Percentiles rank a stretch among this genome's conserved stretches.
Evolutionary conservation across 2,888 invertebrate genomes (phyloP).

Genomic region (Acanthacorydalis orientalis): DNA sequence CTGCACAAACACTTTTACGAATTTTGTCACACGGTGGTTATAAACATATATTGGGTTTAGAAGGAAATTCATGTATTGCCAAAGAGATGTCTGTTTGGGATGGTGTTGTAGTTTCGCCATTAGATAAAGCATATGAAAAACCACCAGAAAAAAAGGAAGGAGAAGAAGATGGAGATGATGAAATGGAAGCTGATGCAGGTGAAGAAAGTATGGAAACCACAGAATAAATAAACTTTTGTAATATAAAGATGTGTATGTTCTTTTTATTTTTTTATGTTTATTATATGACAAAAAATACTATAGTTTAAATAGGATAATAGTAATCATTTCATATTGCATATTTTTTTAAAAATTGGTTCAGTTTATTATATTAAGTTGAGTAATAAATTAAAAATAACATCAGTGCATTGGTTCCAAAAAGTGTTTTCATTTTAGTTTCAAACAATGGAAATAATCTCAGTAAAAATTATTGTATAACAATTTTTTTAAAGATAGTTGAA

Average conservation of each 20-base stretch:
- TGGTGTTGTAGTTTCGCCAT: slow-evolving; percentile 86
- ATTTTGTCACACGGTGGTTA: slow-evolving; percentile 88
- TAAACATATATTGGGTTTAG: slow-evolving; percentile 68
- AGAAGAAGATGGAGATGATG: slow-evolving; percentile 46
- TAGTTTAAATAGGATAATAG: neutral
- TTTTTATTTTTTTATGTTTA: neutral
- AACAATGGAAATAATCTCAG: too few species aligned
- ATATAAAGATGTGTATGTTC: too few species aligned
- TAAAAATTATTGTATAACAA: too few species aligned
- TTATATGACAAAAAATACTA: neutral
- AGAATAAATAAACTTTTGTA: slow-evolving; percentile 10
- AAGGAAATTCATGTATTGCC: slow-evolving; percentile 33
- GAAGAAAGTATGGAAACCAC: slow-evolving; percentile 37
- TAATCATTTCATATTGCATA: too few species aligned
- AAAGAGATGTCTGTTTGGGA: slow-evolving; percentile 93
- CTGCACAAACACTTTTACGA: slow-evolving; percentile 82
- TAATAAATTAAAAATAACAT: too few species aligned
- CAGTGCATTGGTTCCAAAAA: too few species aligned
- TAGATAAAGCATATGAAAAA: slow-evolving; percentile 86
- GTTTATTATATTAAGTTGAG: too few species aligned
- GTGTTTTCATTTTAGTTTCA: too few species aligned
- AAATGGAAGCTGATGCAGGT: slow-evolving; percentile 40
- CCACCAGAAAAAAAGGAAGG: slow-evolving; percentile 60
- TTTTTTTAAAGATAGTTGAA: too few species aligned
- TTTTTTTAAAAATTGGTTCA: too few species aligned